phyloP scores from a whole-genome alignment of 2,113 vertebrate genomes.

The Coryphaenoides rupestris region DNA sequence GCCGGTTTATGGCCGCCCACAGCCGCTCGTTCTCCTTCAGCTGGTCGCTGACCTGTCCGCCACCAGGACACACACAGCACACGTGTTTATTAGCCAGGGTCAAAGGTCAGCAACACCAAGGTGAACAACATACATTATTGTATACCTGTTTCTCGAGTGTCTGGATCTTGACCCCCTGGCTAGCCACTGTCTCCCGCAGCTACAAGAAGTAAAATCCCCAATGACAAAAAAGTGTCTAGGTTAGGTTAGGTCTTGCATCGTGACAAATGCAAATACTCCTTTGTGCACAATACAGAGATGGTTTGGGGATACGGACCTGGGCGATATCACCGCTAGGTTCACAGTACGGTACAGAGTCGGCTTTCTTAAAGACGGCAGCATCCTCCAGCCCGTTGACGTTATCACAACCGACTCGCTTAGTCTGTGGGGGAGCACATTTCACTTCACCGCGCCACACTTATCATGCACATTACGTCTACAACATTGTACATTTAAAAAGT shows the following conservation, averaged over 20 bases:
- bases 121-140: no score
- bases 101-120: not conserved
- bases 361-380: conserved; percentile 60
- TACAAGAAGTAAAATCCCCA: conserved; percentile 41
- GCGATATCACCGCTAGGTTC: conserved; percentile 51
- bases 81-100: not conserved
- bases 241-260: not conserved
- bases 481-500: no score
- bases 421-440: conserved; percentile 51
- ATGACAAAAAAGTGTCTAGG: no score
- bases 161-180: conserved; percentile 67
- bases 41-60: conserved; percentile 64
- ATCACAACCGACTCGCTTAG: conserved; percentile 64
- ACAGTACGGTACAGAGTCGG: conserved; percentile 71
- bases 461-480: no score
- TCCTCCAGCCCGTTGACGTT: conserved; percentile 54
- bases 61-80: not conserved
- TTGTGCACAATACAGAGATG: not conserved
- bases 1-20: conserved; percentile 61
- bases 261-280: no score
- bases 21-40: conserved; percentile 70
- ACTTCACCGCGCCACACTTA: no score
- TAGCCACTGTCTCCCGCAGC: conserved; percentile 64
- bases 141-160: conserved; percentile 73
- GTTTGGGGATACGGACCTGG: conserved; percentile 53